Evolutionary conservation across 2,888 invertebrate species (phyloP), one percentile per base, ranked within the genome.

Genomic region (Drosophila diplacantha): DNA sequence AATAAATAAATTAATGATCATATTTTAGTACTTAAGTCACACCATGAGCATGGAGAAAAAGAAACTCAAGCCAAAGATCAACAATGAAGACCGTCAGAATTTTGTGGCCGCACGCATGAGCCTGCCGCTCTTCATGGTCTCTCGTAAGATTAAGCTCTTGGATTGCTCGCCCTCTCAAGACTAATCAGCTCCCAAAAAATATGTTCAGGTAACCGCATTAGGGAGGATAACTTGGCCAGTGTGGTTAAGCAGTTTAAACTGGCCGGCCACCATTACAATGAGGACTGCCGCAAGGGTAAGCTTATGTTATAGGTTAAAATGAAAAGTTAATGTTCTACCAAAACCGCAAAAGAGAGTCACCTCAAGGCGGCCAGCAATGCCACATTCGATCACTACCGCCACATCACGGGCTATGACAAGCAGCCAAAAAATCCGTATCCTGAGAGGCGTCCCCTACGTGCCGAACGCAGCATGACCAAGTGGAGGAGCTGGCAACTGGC

Each of bases 71-170:
- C 52, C 44, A 9, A 65, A 70, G 14, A 31, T 37, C 2, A 5
- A 53, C 0, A 52, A 63, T 6, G 84, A 80, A 31, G 81, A 74
- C 12, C 68, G 70, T 1, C 69, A 81, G 58, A 69, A 65, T 52
- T 79, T 84, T 26, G 70, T 77, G 37, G 50, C 83, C 7, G 72
- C 83, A 14, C 75, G 73, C 14, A 73, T 86, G 69, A 73, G 72
- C 29, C 49, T 86, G 47, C 86, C 87, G 6, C 72, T 86, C 0
- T 86, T 85, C 50, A 75, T 86, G 72, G 31, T 75, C 2, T 75
- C 86, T 32, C 84, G 86, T 86, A 71, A 71, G 72, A 46, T 9
- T 4, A 18, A 2, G 31, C 3, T 14, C 31, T 14, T 4, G 11
- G 29, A 29, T 29, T 29, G 0, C 26, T 26, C 11, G 3, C 29